Percentiles rank a stretch among this genome's conserved stretches.
Conservation (phyloP, 2,888 invertebrate genomes). For the Ichneumoninae sp. region DNA sequence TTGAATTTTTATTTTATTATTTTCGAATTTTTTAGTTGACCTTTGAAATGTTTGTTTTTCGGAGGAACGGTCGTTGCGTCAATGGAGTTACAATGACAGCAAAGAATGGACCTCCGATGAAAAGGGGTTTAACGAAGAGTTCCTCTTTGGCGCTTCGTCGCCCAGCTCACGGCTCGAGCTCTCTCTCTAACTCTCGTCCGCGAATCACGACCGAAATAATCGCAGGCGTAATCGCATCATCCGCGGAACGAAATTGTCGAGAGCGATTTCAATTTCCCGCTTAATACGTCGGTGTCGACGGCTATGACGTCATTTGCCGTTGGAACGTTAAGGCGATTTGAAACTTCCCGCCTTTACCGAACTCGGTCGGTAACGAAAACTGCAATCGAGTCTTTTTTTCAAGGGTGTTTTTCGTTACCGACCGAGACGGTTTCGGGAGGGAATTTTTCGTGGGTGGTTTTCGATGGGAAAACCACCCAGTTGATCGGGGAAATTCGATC, state of each 20-base stretch:
- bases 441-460: no score
- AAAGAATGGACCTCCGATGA: background rate
- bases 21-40: background rate
- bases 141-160: background rate
- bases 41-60: background rate
- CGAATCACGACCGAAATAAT: constrained; percentile 19
- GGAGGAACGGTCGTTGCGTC: background rate
- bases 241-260: background rate
- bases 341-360: background rate
- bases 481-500: constrained; percentile 40
- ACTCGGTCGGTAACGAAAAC: background rate
- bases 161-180: background rate
- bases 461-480: background rate
- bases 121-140: background rate
- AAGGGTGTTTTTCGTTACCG: no score
- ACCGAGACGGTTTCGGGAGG: no score
- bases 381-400: background rate
- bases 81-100: background rate
- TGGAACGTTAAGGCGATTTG: background rate
- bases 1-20: background rate
- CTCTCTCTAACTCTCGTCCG: background rate
- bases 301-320: background rate
- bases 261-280: constrained; percentile 10
- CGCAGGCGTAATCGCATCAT: background rate
- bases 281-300: background rate